A percentile compares a stretch with the other conserved stretches of the same genome.
Conservation (phyloP, 2,888 invertebrate species). For the Andrena trimmerana region DNA sequence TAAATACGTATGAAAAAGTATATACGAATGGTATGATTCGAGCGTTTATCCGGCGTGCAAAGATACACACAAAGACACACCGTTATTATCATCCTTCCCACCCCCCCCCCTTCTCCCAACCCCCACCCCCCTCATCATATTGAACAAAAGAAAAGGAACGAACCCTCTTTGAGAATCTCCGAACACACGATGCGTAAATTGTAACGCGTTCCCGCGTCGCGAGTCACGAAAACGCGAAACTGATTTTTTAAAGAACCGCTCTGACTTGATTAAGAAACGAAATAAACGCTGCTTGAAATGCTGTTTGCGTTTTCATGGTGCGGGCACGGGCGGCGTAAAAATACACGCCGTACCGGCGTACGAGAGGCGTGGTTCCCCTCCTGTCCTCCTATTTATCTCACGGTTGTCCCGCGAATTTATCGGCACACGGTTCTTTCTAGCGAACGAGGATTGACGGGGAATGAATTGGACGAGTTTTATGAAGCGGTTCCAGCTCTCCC, state of each 20-base stretch:
- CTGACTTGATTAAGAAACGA: constrained; percentile 77
- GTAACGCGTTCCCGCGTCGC: constrained; percentile 71
- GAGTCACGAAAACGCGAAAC: constrained; percentile 70
- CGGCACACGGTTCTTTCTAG: background rate
- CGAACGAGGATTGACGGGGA: background rate
- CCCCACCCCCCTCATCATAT: too few relatives aligned
- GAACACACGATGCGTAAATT: constrained; percentile 54
- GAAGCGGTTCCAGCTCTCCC: background rate
- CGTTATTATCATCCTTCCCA: constrained; percentile 8
- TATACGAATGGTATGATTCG: constrained; percentile 45
- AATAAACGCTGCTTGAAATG: constrained; percentile 82
- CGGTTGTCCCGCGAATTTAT: constrained; percentile 5
- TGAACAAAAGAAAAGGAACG: background rate
- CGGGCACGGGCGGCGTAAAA: background rate
- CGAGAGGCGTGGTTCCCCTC: too few relatives aligned
- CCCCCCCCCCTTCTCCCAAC: background rate
- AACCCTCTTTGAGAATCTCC: constrained; percentile 5
- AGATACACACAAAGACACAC: constrained; percentile 11
- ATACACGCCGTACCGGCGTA: background rate
- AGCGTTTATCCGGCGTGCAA: constrained; percentile 54
- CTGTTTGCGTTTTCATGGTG: background rate
- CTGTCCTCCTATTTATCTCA: background rate
- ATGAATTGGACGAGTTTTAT: constrained; percentile 37
- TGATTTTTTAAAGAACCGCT: constrained; percentile 75
- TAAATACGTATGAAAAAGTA: constrained; percentile 45